These are phyloP conservation scores for Drosophila tripunctata DNA, from an alignment of 2,888 invertebrate genomes.

Conservation along the genomic window DNA sequence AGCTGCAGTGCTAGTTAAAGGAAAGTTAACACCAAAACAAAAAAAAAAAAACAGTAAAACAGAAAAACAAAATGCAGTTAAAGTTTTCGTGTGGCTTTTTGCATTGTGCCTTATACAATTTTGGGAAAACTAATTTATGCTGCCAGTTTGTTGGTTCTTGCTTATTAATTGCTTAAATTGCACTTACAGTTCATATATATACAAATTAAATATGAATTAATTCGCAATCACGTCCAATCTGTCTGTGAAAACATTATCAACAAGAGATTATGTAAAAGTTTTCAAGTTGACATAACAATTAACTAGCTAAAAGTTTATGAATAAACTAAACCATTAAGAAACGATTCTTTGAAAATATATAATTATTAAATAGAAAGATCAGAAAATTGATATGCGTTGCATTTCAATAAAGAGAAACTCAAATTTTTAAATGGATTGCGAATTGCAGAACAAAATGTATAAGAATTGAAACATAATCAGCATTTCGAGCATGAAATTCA, in stretches of 20 bases:
- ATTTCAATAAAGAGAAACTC: no score
- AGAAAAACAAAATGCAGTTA: slow-evolving; percentile 50
- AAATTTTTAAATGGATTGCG: no score
- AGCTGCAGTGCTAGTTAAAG: slow-evolving; percentile 12
- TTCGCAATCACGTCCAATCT: slow-evolving; percentile 14
- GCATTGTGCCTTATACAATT: slow-evolving; percentile 29
- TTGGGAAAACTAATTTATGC: slow-evolving; percentile 62
- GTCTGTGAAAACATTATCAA: no score
- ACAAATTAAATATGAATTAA: slow-evolving; percentile 34
- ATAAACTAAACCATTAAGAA: no score
- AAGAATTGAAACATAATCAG: neutral
- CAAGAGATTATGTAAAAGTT: neutral
- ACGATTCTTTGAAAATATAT: no score
- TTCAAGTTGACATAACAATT: no score
- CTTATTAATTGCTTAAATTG: slow-evolving; percentile 43
- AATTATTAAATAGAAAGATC: no score
- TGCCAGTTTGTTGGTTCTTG: slow-evolving; percentile 37
- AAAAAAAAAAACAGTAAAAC: neutral
- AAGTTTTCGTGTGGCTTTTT: slow-evolving; percentile 54
- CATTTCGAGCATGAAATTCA: neutral
- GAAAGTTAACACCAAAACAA: neutral
- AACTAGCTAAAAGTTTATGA: no score
- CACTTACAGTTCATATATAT: neutral
- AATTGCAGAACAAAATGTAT: neutral
- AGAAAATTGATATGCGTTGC: no score